Evolutionary conservation across 2,797 vertebrate genomes (phyloP).

Genomic region (Todus mexicanus): DNA sequence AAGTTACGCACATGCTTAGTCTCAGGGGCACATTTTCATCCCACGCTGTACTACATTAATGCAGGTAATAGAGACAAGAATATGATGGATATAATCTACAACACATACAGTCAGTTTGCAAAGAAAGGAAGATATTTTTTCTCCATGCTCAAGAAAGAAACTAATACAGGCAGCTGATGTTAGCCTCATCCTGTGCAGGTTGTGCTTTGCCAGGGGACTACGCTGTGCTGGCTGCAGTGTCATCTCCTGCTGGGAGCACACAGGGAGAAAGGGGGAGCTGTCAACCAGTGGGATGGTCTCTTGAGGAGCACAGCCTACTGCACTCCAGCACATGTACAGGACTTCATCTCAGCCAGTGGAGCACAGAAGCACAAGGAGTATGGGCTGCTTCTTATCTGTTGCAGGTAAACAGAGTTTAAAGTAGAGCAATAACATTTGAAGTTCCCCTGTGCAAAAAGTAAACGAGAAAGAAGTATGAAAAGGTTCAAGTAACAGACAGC

Average conservation of each 20-base stretch:
- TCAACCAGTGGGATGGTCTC: background rate
- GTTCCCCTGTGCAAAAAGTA: background rate
- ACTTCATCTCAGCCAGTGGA: background rate
- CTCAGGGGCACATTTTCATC: slow-evolving; percentile 15
- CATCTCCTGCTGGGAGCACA: background rate
- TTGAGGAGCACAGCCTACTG: fast-evolving
- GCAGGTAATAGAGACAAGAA: slow-evolving; percentile 19
- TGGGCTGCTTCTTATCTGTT: background rate
- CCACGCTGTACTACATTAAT: slow-evolving; percentile 22
- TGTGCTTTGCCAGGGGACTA: background rate
- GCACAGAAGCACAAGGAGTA: background rate
- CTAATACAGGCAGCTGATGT: background rate
- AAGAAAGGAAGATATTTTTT: background rate
- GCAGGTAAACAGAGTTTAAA: background rate
- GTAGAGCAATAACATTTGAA: background rate
- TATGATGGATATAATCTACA: background rate
- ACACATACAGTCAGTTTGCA: background rate
- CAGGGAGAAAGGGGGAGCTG: background rate
- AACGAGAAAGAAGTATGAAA: background rate
- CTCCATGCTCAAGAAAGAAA: background rate
- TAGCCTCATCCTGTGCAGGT: background rate
- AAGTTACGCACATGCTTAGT: slow-evolving; percentile 19
- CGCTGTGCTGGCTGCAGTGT: background rate
- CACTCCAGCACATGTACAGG: fast-evolving
- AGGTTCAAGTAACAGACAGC: background rate